Base-by-base conservation (phyloP, 1,140 invertebrate species). In the Olivierus martensii region DNA sequence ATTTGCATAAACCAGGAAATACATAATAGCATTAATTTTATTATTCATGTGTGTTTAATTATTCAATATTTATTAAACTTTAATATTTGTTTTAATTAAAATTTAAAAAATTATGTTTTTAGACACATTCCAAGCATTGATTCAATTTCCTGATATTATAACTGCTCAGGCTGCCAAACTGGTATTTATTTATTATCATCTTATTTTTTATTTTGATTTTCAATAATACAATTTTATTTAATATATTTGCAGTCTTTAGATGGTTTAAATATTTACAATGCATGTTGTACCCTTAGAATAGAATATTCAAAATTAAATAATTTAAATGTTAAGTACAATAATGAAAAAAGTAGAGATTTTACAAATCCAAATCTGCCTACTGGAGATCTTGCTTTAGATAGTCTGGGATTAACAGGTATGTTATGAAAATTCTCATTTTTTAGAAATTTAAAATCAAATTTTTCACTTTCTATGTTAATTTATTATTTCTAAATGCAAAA, bases 271-370 rank as follows among this genome's bases (percentile, higher is more conserved):
- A 95, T 99, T 63, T 99, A 97, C 79, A 97, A 94, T 71, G 91
- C 88, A 43, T 97, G 94, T 75, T 97, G 94, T 76, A 97, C 91
- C n/a, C 75, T 99, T 62, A 85, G 92, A 66, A 97, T 99, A 64
- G 95, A 99, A 72, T 99, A 94, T 75, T 95, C 90, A 60, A 99
- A 99, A 73, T 81, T 99, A 77, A 83, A 85, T 54, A 91, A 86
- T 55, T 75, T 99, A 56, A 98, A 98, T 72, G 93, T 99, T 36
- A 97, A 96, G 70, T 99, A 94, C 76, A 99, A 99, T 76, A 99
- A 99, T 73, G 95, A 99, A 75, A 99, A 99, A 73, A 94, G 88
- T 49, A 77, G 95, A 45, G 95, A 99, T 72, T 99, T 94, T 74
- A 99, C 94, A 57, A 98, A 99, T 71, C 93, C 94, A 19, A 85